phyloP scores from a whole-genome alignment of 1,140 invertebrate species.

The Drosophila serrata region DNA sequence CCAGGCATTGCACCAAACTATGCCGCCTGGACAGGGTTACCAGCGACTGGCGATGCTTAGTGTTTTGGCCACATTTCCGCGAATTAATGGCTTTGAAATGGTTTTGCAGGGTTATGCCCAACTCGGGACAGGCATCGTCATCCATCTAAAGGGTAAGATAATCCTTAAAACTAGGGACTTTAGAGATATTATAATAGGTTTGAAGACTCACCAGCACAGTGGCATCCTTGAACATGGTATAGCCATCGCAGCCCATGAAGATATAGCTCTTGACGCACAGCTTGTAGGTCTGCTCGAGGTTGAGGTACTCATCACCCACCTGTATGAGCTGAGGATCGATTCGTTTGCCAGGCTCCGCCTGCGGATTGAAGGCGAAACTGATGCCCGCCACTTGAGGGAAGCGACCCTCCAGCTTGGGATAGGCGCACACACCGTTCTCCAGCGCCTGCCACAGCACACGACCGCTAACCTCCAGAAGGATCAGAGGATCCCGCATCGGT shows the following conservation, averaged over 20 bases:
- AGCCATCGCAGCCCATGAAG: slow-evolving; percentile 93
- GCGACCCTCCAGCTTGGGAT: slow-evolving; percentile 92
- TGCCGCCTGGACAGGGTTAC: slow-evolving; percentile 92
- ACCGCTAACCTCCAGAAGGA: slow-evolving; percentile 90
- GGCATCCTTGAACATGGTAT: slow-evolving; percentile 90
- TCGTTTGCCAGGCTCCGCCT: slow-evolving; percentile 89
- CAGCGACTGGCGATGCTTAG: slow-evolving; percentile 93
- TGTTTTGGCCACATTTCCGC: slow-evolving; percentile 89
- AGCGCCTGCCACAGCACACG: slow-evolving; percentile 90
- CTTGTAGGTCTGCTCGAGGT: slow-evolving; percentile 90
- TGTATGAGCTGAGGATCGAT: slow-evolving; percentile 91
- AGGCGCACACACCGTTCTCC: slow-evolving; percentile 92
- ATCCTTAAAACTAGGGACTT: background rate
- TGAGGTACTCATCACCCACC: slow-evolving; percentile 94
- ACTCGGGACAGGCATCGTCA: slow-evolving; percentile 93
- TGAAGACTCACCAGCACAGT: slow-evolving; percentile 88
- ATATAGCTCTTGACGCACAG: slow-evolving; percentile 94
- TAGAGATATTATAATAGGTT: background rate
- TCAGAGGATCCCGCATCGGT: slow-evolving; percentile 93
- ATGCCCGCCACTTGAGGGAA: slow-evolving; percentile 93
- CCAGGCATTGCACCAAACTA: slow-evolving; percentile 91
- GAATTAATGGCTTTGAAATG: slow-evolving; percentile 95
- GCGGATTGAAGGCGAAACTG: slow-evolving; percentile 94
- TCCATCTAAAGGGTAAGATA: slow-evolving; percentile 87
- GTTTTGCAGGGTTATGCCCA: slow-evolving; percentile 93